phyloP scores from a whole-genome alignment of 1,140 invertebrate genomes.

The Micrasema minimum region DNA sequence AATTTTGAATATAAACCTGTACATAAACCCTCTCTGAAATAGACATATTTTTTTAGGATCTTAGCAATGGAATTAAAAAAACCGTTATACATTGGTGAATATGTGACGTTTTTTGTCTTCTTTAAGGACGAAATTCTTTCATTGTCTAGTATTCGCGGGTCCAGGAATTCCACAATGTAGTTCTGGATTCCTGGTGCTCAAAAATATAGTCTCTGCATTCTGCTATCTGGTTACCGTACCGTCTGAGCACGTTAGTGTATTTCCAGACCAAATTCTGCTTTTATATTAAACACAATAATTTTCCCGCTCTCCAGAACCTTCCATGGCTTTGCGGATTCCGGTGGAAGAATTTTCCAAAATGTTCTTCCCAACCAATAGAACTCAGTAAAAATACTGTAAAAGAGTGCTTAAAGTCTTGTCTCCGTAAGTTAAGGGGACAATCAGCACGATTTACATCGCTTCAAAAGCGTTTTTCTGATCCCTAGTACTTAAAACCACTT shows the following conservation, averaged over 20 bases:
- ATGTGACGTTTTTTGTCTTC: too few relatives aligned
- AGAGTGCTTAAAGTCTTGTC: constrained; percentile 28
- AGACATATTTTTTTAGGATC: too few relatives aligned
- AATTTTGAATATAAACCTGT: too few relatives aligned
- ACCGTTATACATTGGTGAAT: too few relatives aligned
- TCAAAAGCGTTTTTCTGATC: too few relatives aligned
- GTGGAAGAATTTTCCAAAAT: constrained; percentile 34
- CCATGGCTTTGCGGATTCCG: constrained; percentile 33
- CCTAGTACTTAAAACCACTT: too few relatives aligned
- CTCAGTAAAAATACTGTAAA: constrained; percentile 43
- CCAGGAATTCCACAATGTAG: constrained; percentile 4
- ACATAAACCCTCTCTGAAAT: too few relatives aligned
- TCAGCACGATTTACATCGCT: too few relatives aligned
- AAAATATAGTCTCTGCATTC: constrained; percentile 43
- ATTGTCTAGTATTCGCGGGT: too few relatives aligned
- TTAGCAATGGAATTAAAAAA: too few relatives aligned
- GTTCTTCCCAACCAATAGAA: constrained; percentile 33
- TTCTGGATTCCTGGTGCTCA: constrained; percentile 9
- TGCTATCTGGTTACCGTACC: constrained; percentile 24
- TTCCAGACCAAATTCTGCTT: constrained; percentile 19
- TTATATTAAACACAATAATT: constrained; percentile 51
- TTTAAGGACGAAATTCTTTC: too few relatives aligned
- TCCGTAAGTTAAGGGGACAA: constrained; percentile 9
- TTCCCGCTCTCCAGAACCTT: constrained; percentile 6
- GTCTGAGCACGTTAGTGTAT: too few relatives aligned